Evolutionary conservation across 2,888 invertebrate species (phyloP), one percentile per base, ranked within the genome.

Genomic region (Aproaerema taeniolella): DNA sequence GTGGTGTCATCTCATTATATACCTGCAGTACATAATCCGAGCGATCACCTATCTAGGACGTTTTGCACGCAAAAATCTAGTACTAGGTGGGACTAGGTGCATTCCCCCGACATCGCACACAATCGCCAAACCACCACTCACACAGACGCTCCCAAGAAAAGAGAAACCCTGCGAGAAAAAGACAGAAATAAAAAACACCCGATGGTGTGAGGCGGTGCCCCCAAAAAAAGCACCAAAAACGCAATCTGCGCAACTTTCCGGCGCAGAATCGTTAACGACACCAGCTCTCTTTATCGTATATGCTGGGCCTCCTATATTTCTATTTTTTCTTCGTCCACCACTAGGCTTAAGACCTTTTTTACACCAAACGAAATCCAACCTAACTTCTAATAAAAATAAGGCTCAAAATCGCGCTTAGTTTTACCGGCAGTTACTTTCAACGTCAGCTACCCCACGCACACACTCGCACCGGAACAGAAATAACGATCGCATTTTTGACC

Each of bases 241-340:
- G 79, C 78, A 82, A 85, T 83, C 87, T 87, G 87, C 87, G 87
- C 87, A 87, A 87, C 87, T 86, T 87, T 76, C 83, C 86, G 78
- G 87, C 87, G 87, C 87, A 87, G 85, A 87, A 87, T 87, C 87
- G 87, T 87, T 87, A 87, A 83, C 85, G 81, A 85, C 81, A 82
- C 78, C 78, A 71, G 79, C 80, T 83, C 86, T 86, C 85, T 86
- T 85, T 86, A 86, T 83, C 85, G 80, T 83, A 68, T 78, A 74
- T 74, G 75, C 76, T 68, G 75, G 78, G 80, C 79, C 83, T 83
- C 82, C 83, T 86, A 86, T 86, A 85, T 85, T 86, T 85, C 83
- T 85, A 86, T 85, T 86, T 86, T 86, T 86, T 85, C 85, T 85
- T 72, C 73, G 63, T 59, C 73, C 46, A 55, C 79, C 55, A 76